phyloP scores from a whole-genome alignment of 1,140 invertebrate species.

The Saccostrea echinata region DNA sequence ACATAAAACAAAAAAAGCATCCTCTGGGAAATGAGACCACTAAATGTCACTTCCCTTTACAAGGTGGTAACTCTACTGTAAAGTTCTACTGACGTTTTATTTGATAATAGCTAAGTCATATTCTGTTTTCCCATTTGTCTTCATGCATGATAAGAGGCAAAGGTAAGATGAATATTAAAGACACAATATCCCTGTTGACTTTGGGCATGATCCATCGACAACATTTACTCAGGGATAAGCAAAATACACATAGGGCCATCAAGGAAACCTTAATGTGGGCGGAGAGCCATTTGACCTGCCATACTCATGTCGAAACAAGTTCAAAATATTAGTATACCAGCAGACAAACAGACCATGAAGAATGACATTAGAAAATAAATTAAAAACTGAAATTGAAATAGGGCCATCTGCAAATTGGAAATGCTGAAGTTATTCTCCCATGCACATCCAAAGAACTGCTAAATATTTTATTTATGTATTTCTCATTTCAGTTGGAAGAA shows the following conservation, averaged over 20 bases:
- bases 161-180: constrained; percentile 37
- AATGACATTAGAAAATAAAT: constrained; percentile 14
- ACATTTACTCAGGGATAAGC: constrained; percentile 34
- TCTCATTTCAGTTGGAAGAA: background rate
- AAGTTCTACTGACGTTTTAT: constrained; percentile 27
- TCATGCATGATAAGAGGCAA: constrained; percentile 15
- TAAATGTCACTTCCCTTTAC: constrained; percentile 26
- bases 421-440: background rate
- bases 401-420: background rate
- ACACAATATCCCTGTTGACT: constrained; percentile 34
- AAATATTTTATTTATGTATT: background rate
- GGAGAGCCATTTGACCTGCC: constrained; percentile 25
- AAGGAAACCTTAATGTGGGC: constrained; percentile 12
- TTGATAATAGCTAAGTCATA: constrained; percentile 37
- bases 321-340: background rate
- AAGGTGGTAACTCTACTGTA: constrained; percentile 17
- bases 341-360: constrained; percentile 26
- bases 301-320: constrained; percentile 26
- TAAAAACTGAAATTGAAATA: background rate
- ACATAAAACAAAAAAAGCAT: background rate
- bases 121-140: constrained; percentile 34
- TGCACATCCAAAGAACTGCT: background rate
- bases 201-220: constrained; percentile 27
- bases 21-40: background rate
- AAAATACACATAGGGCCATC: constrained; percentile 23